These are phyloP conservation scores for Peromyscus eremicus DNA, from an alignment of 2,797 vertebrate species.

Conservation along the genomic window DNA sequence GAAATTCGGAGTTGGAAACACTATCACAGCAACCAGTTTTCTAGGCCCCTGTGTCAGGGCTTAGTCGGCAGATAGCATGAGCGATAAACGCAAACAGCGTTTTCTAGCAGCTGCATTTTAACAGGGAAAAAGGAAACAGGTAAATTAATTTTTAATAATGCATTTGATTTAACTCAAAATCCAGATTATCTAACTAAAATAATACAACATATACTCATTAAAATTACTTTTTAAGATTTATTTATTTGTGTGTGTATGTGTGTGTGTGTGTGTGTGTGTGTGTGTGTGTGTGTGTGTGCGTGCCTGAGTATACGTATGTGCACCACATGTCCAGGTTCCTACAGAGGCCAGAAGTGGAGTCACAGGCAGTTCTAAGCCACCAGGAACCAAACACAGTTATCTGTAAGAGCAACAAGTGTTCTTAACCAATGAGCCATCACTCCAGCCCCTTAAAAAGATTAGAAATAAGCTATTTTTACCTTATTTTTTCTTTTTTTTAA, in stretches of 20 bases:
- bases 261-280: background rate
- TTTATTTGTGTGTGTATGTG: background rate
- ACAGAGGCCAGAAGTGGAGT: background rate
- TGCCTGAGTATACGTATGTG: background rate
- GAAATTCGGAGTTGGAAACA: background rate
- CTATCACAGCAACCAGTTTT: background rate
- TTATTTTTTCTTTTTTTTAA: background rate
- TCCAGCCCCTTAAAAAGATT: background rate
- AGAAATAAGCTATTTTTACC: no score
- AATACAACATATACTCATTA: background rate
- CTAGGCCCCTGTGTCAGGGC: background rate
- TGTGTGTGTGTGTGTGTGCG: background rate
- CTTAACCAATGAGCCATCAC: background rate
- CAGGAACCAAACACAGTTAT: background rate
- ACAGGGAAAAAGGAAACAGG: constrained; percentile 40
- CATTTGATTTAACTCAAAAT: constrained; percentile 56
- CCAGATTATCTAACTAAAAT: background rate
- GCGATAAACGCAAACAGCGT: background rate
- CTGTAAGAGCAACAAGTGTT: background rate
- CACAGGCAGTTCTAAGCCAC: background rate
- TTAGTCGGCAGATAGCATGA: background rate
- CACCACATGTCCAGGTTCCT: background rate
- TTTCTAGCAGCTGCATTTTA: constrained; percentile 46
- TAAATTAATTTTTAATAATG: constrained; percentile 27
- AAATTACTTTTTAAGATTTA: background rate